Base-by-base conservation (phyloP, 2,113 vertebrate genomes). In the Megalops atlanticus region DNA sequence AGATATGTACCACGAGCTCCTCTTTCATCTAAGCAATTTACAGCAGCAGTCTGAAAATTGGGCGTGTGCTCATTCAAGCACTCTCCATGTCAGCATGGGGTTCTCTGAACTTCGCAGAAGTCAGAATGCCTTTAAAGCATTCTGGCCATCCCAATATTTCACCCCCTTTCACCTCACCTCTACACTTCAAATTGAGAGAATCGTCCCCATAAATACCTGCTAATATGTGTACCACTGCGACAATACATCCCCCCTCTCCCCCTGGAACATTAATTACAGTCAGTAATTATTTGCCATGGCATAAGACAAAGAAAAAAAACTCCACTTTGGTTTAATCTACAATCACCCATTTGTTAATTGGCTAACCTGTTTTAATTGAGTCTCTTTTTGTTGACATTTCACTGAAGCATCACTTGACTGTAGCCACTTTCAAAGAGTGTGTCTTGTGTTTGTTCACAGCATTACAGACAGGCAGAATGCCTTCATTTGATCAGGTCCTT, bases 261-360 rank as follows among this genome's bases (percentile, higher is more conserved):
- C 41, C 33, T 27, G 69, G 81, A 74, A 84, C 73, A 83, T 88
- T 85, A 87, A 89, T 87, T 89, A 88, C 84, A 86, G 85, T 84
- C 84, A 83, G 72, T 85, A 81, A 81, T 86, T 89, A 79, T 86
- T 91, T 87, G 85, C 83, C 84, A 87, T 78, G 54, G 82, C 89
- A 91, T 92, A 88, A 88, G 85, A 85, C 64, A 81, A 91, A 91
- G 88, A 90, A 89, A 89, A 87, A 87, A 91, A 92, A 89, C 82
- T 85, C 68, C 38, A 89, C 85, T 84, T 87, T 87, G 89, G 84
- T 92, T 89, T 90, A 88, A 92, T 92, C 89, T 89, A 89, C 87
- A 88, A 81, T 88, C 86, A 88, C 76, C 84, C 88, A 88, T 89
- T 92, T 88, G 86, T 92, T 93, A 91, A 91, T 88, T 91, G 92